These are phyloP conservation scores for Ursus arctos DNA, from an alignment of 2,113 vertebrate genomes.

Conservation along the genomic window DNA sequence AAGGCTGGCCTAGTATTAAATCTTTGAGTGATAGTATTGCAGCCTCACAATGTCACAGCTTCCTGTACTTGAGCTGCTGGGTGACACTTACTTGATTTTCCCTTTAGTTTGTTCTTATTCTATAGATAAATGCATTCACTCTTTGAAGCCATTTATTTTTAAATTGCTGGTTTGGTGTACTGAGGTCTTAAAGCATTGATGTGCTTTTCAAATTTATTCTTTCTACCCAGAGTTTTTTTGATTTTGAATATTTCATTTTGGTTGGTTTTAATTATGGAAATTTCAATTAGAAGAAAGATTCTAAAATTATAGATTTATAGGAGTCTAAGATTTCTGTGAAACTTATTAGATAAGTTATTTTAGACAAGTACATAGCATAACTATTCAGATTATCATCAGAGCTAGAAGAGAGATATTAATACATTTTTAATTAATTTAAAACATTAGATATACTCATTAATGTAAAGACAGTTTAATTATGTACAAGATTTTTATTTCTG, in stretches of 20 bases:
- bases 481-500: neutral
- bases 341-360: constrained; percentile 29
- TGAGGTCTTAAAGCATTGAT: constrained; percentile 3
- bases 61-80: neutral
- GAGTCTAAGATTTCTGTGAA: neutral
- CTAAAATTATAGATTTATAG: constrained; percentile 13
- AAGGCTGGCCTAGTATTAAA: neutral
- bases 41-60: neutral
- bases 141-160: constrained; percentile 41
- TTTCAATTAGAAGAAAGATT: neutral
- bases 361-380: neutral
- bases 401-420: neutral
- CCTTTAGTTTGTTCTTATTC: constrained; percentile 45
- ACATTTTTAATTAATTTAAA: constrained; percentile 42
- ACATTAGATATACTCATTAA: neutral
- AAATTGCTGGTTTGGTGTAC: neutral
- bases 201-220: neutral
- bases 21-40: neutral
- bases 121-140: constrained; percentile 22
- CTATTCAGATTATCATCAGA: neutral
- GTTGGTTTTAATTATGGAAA: neutral
- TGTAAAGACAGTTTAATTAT: constrained; percentile 21
- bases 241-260: constrained; percentile 44
- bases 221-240: neutral
- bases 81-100: neutral